A percentile compares a stretch with the other conserved stretches of the same genome.
Evolutionary conservation across 2,888 invertebrate species (phyloP).

Genomic region (Eristalis intricaria): DNA sequence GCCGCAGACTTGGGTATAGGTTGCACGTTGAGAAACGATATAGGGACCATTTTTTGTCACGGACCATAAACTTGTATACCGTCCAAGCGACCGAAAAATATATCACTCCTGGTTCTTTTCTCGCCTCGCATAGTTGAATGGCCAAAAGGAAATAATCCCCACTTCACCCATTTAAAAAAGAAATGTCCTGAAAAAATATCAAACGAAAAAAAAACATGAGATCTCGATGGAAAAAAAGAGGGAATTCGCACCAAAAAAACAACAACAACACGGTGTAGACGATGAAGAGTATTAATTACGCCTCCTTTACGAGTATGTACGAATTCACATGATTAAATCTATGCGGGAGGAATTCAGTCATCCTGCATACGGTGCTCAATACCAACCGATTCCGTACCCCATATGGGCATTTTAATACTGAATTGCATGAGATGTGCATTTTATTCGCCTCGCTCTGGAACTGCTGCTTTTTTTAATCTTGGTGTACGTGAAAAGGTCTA

Average conservation of each 20-base stretch:
- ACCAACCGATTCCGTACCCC: conserved; percentile 25
- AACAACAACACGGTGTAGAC: not conserved
- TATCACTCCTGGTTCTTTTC: conserved; percentile 62
- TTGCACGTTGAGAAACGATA: conserved; percentile 68
- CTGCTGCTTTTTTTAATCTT: conserved; percentile 51
- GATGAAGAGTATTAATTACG: conserved; percentile 71
- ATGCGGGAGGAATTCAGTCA: conserved; percentile 32
- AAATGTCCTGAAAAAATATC: conserved; percentile 33
- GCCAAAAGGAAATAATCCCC: conserved; percentile 42
- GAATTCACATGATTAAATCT: conserved; percentile 72
- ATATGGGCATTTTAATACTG: conserved; percentile 53
- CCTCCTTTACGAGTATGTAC: conserved; percentile 66
- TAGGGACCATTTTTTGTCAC: conserved; percentile 68
- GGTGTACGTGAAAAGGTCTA: conserved; percentile 14
- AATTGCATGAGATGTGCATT: conserved; percentile 55
- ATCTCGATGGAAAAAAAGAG: conserved; percentile 42
- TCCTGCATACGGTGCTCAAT: conserved; percentile 43
- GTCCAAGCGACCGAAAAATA: conserved; percentile 67
- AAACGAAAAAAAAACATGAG: conserved; percentile 27
- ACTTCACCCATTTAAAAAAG: conserved; percentile 22
- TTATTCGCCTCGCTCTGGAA: conserved; percentile 46
- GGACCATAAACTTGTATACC: conserved; percentile 70
- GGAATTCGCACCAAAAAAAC: conserved; percentile 38
- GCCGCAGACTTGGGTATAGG: not conserved
- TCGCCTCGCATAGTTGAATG: conserved; percentile 29